These are phyloP conservation scores for Solenopsis fugax DNA, from an alignment of 1,140 invertebrate genomes.

Conservation along the genomic window DNA sequence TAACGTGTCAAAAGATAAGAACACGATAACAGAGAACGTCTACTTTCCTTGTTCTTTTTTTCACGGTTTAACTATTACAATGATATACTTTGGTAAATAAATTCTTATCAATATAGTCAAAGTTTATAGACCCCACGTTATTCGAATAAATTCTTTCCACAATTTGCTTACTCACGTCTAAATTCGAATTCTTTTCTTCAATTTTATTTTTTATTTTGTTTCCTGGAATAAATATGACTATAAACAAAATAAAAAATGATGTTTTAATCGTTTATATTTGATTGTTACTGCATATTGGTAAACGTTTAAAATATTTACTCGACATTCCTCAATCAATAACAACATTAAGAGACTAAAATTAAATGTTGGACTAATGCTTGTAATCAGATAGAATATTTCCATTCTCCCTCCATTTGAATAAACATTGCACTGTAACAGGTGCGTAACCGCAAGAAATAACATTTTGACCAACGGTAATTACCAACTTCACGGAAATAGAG, in stretches of 20 bases:
- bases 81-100: conserved; percentile 6
- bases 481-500: conserved; percentile 11
- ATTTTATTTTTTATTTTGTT: background rate
- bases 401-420: background rate
- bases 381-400: background rate
- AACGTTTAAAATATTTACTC: background rate
- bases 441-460: background rate
- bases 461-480: conserved; percentile 1
- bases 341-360: background rate
- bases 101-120: background rate
- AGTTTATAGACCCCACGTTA: background rate
- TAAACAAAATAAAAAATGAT: background rate
- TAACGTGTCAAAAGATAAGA: background rate
- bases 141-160: background rate
- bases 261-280: background rate
- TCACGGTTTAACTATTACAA: background rate
- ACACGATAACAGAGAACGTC: background rate
- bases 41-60: background rate
- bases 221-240: background rate
- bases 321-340: background rate
- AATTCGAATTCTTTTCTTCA: background rate
- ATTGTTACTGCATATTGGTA: background rate
- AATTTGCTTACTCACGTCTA: background rate
- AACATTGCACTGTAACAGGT: background rate
- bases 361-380: background rate